Base-by-base conservation (phyloP, 2,888 invertebrate genomes). In the Chaetoderma sp. region DNA sequence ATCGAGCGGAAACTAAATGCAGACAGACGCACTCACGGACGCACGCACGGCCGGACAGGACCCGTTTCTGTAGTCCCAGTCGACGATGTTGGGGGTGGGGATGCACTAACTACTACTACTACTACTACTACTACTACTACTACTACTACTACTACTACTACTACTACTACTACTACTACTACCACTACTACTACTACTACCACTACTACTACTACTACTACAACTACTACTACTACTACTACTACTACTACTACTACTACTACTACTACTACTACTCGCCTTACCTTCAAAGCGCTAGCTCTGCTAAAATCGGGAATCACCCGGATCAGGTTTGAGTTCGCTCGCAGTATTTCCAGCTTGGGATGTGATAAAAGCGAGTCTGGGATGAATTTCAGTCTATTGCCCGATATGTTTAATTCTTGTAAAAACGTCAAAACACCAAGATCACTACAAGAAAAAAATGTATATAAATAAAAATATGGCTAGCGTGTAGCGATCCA, bases 321-420 rank as follows among this genome's bases (percentile, higher is more conserved):
- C 55, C 78, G 76, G 50, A 88, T 79, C 28, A 78, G 73, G 73
- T 88, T 88, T 21, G 87, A 86, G 74, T 88, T 88, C n/a, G 83
- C 86, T 32, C 87, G 62, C 23, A 88, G 78, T 21, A 84, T 77
- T 62, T 83, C 81, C 33, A 88, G 78, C 42, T 85, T 80, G 16
- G 83, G 74, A 59, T 88, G 81, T 3, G 75, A 70, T 0, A 84
- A 82, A 3, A 88, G 69, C 60, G 77, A 78, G 18, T 77, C 65
- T 2, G 88, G 86, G 13, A 88, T 74, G 36, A 75, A 68, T 23
- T 80, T 75, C 36, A 88, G 72, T 33, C 78, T 78, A 71, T 88
- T 88, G 10, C 84, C 84, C 16, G 87, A 87, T n/a, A 88, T 67
- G 68, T 88, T 87, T 27, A 87, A 60, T 65, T 88, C 87, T 61